Base-by-base conservation (phyloP, 1,140 invertebrate species). In the Cydia strobilella region DNA sequence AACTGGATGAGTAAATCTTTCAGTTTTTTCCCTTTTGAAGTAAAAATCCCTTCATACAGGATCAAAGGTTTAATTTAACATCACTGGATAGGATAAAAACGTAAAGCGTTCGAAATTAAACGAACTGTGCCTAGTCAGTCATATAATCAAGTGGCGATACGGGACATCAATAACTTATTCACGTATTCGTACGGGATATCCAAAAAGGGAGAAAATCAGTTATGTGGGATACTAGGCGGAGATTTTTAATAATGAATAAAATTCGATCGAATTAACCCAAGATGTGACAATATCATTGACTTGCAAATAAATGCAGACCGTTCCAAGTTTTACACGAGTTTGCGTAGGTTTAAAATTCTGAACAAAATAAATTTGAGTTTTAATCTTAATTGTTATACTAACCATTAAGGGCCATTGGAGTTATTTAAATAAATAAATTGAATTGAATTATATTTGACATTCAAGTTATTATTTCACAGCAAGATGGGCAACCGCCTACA, bases 401-500 rank as follows among this genome's bases (percentile, higher is more conserved):
- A n/a, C n/a, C n/a, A n/a, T n/a, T n/a, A n/a, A n/a, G n/a, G n/a
- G n/a, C n/a, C n/a, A n/a, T n/a, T n/a, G n/a, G n/a, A n/a, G n/a
- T n/a, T n/a, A n/a, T n/a, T n/a, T n/a, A n/a, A n/a, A n/a, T n/a
- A n/a, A n/a, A n/a, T n/a, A n/a, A n/a, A n/a, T n/a, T n/a, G n/a
- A n/a, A n/a, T n/a, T n/a, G n/a, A n/a, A n/a, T 59, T 59, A 59
- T 59, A 20, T 59, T 51, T 59, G 18, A 23, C 20, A 59, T 59
- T 13, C n/a, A 18, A 54, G 51, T 18, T 54, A 54, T 59, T 20
- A 59, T 59, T 59, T 23, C 6, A 59, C 7, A 59, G 54, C 54
- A 59, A 59, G 54, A 59, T 59, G 54, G 54, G 54, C 23, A 59
- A 23, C 20, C 54, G 54, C 54, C 54, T 59, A 59, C 54, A 12